Evolutionary conservation across 2,888 invertebrate genomes (phyloP).

Genomic region (Drosophila vallismaia): DNA sequence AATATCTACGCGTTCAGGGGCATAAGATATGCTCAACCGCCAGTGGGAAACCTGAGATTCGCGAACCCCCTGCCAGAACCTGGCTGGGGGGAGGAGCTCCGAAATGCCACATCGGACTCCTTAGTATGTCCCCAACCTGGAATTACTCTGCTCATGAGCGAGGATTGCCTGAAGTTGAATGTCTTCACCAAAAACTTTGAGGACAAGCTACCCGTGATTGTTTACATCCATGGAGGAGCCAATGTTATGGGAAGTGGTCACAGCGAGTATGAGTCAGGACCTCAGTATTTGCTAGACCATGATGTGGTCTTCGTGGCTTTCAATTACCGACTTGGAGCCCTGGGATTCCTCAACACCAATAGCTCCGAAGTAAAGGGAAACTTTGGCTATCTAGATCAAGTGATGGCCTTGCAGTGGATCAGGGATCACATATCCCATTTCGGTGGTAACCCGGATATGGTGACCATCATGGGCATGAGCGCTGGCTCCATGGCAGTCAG

Average conservation of each 20-base stretch:
- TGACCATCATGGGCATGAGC: slow-evolving; percentile 87
- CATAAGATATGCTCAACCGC: slow-evolving; percentile 82
- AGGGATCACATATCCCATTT: slow-evolving; percentile 87
- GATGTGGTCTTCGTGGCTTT: slow-evolving; percentile 80
- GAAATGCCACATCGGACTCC: slow-evolving; percentile 83
- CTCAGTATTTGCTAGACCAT: slow-evolving; percentile 77
- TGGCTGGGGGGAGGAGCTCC: slow-evolving; percentile 76
- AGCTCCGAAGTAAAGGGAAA: slow-evolving; percentile 86
- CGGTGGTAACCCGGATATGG: slow-evolving; percentile 87
- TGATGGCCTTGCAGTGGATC: slow-evolving; percentile 87
- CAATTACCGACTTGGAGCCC: slow-evolving; percentile 80
- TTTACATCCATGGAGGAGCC: slow-evolving; percentile 80
- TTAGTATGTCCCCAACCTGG: slow-evolving; percentile 80
- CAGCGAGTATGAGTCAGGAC: slow-evolving; percentile 73
- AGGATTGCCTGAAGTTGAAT: slow-evolving; percentile 88
- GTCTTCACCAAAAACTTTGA: slow-evolving; percentile 84
- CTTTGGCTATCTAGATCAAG: slow-evolving; percentile 88
- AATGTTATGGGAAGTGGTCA: slow-evolving; percentile 75
- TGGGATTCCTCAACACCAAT: slow-evolving; percentile 86
- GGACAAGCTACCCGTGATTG: slow-evolving; percentile 63
- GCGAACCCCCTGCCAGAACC: slow-evolving; percentile 77
- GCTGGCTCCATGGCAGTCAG: slow-evolving; percentile 85
- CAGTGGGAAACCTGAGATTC: slow-evolving; percentile 82
- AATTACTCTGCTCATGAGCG: slow-evolving; percentile 82
- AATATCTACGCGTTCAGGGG: slow-evolving; percentile 84